These are phyloP conservation scores for Otus sunia DNA, from an alignment of 2,113 vertebrate genomes.

Conservation along the genomic window DNA sequence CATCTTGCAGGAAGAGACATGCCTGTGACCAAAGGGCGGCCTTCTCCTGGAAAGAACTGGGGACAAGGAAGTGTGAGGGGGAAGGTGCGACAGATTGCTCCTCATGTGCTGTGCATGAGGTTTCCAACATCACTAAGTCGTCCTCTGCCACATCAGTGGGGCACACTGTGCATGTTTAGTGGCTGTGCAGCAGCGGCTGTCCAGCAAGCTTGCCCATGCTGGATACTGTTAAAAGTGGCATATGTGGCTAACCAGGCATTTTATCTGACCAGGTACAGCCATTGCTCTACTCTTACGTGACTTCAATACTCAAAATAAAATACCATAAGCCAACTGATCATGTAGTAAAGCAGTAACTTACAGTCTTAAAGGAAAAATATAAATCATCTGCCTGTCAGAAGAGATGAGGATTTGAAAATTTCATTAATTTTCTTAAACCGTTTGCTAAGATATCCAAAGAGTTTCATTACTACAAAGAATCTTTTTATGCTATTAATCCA, in stretches of 20 bases:
- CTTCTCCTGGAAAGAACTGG: background rate
- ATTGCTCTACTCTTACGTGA: background rate
- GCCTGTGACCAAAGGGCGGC: background rate
- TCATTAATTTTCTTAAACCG: background rate
- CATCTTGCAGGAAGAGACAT: background rate
- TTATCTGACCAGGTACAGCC: background rate
- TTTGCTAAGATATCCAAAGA: background rate
- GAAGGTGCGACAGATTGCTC: background rate
- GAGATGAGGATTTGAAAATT: constrained; percentile 17
- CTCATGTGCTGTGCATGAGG: background rate
- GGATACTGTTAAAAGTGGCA: background rate
- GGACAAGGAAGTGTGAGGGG: fast-evolving
- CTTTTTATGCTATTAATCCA: constrained; percentile 28
- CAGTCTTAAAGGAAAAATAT: background rate
- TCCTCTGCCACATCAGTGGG: background rate
- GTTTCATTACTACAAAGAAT: constrained; percentile 28
- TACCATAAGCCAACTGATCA: background rate
- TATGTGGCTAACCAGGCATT: background rate
- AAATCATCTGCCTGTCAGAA: background rate
- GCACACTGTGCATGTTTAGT: background rate
- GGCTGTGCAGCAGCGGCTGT: background rate
- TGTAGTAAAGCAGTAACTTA: background rate
- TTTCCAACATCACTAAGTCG: background rate
- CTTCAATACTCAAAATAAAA: background rate
- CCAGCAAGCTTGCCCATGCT: fast-evolving